Percentiles rank a stretch among this genome's conserved stretches.
These are phyloP conservation scores for Amyelois transitella DNA, from an alignment of 1,140 invertebrate species.

Conservation along the genomic window DNA sequence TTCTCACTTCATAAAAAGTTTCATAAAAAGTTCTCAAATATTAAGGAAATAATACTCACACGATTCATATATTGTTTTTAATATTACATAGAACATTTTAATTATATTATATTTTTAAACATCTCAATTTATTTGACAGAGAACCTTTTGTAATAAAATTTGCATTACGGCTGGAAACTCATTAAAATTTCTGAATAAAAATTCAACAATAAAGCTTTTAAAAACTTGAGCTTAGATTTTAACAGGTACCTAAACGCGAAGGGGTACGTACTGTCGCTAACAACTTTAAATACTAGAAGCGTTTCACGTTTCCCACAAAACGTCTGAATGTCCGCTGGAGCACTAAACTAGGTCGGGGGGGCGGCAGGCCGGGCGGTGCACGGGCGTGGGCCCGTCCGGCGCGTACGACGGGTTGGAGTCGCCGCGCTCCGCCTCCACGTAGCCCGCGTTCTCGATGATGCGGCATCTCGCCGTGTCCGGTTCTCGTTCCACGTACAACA, in stretches of 20 bases:
- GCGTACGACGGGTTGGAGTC: slow-evolving; percentile 65
- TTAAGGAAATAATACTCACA: slow-evolving; percentile 2
- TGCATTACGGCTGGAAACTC: slow-evolving; percentile 52
- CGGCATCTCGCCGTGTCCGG: slow-evolving; percentile 54
- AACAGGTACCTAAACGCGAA: slow-evolving; percentile 59
- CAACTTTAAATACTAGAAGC: slow-evolving; percentile 65
- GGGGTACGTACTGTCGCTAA: slow-evolving; percentile 54
- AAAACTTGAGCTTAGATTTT: slow-evolving; percentile 66
- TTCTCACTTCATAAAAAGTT: too few relatives aligned
- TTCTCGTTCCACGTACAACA: slow-evolving; percentile 56
- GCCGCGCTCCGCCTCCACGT: slow-evolving; percentile 54
- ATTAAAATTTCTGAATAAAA: slow-evolving; percentile 66
- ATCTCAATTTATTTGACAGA: slow-evolving; percentile 38
- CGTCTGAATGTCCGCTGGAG: slow-evolving; percentile 35
- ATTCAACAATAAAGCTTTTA: slow-evolving; percentile 69
- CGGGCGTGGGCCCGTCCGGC: slow-evolving; percentile 59
- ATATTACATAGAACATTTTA: slow-evolving; percentile 62
- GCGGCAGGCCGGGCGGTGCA: slow-evolving; percentile 37
- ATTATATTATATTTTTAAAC: slow-evolving; percentile 50
- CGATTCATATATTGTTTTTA: slow-evolving; percentile 38
- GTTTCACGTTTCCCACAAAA: slow-evolving; percentile 68
- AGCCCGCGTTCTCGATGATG: slow-evolving; percentile 71
- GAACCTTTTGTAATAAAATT: slow-evolving; percentile 37
- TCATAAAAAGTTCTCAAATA: not conserved
- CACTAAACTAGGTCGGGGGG: slow-evolving; percentile 57